phyloP scores from a whole-genome alignment of 2,113 vertebrate species.

The Morphnarchus princeps region DNA sequence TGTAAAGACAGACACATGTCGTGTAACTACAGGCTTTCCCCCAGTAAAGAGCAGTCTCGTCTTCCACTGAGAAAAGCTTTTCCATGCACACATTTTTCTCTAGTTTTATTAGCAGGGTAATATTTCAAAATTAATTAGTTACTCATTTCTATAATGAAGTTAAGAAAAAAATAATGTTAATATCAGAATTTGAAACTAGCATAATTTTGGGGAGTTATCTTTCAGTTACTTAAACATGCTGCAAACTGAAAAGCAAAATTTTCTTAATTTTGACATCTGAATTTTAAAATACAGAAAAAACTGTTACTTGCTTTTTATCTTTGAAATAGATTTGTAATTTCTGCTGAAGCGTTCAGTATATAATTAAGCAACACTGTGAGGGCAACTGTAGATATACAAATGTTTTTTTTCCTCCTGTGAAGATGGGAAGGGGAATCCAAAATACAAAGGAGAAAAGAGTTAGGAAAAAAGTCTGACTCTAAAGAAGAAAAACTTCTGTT shows the following conservation, averaged over 20 bases:
- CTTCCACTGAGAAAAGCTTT: neutral
- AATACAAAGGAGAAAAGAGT: neutral
- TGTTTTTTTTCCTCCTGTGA: neutral
- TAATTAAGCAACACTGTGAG: neutral
- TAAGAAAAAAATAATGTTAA: neutral
- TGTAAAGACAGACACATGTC: neutral
- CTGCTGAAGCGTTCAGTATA: neutral
- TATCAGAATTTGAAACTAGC: neutral
- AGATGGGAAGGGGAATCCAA: neutral
- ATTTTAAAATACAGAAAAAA: neutral
- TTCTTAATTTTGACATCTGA: neutral
- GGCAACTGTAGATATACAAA: neutral
- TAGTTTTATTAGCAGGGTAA: neutral
- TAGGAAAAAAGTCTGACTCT: neutral
- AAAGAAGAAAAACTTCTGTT: slow-evolving; percentile 67
- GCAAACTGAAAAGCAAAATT: neutral
- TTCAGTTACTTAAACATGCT: neutral
- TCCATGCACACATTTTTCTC: neutral
- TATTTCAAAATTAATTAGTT: neutral
- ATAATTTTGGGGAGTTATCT: neutral
- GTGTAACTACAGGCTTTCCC: neutral
- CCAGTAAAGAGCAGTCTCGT: neutral
- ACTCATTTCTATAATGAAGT: neutral
- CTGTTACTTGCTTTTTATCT: neutral
- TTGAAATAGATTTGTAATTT: neutral